Percentiles rank a stretch among this genome's conserved stretches.
phyloP scores from a whole-genome alignment of 2,797 vertebrate genomes.

The Sebastes miniatus region DNA sequence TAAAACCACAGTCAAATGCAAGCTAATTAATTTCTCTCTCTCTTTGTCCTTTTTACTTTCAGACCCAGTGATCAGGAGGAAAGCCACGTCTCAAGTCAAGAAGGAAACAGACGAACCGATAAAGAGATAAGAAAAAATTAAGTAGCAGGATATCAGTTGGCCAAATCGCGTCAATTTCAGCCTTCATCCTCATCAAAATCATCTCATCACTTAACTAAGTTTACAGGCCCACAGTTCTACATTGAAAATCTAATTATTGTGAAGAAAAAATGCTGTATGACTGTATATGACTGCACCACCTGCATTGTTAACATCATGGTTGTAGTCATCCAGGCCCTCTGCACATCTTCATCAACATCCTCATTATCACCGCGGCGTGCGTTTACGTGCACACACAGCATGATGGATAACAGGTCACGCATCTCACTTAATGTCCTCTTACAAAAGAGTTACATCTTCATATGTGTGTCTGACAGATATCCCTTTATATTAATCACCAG shows the following conservation, averaged over 20 bases:
- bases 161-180: constrained; percentile 16
- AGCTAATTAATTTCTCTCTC: not conserved
- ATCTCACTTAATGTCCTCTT: not conserved
- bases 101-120: constrained; percentile 15
- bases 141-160: constrained; percentile 25
- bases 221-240: constrained; percentile 7
- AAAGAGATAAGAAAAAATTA: not conserved
- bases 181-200: constrained; percentile 8
- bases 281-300: constrained; percentile 3
- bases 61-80: constrained; percentile 56
- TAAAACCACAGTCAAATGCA: not conserved
- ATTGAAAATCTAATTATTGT: constrained; percentile 10
- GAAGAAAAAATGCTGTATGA: constrained; percentile 30
- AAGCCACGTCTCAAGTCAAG: constrained; percentile 25
- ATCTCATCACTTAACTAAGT: not conserved
- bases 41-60: constrained; percentile 27
- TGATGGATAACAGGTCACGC: not conserved
- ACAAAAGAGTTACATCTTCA: not conserved
- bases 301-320: constrained; percentile 3
- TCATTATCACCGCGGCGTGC: not conserved
- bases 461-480: constrained; percentile 1
- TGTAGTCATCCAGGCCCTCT: constrained; percentile 1
- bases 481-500: constrained; percentile 26
- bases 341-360: not conserved
- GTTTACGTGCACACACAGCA: constrained; percentile 34